Evolutionary conservation across 2,888 invertebrate genomes (phyloP), one percentile per base, ranked within the genome.

Genomic region (Melipona bicolor): DNA sequence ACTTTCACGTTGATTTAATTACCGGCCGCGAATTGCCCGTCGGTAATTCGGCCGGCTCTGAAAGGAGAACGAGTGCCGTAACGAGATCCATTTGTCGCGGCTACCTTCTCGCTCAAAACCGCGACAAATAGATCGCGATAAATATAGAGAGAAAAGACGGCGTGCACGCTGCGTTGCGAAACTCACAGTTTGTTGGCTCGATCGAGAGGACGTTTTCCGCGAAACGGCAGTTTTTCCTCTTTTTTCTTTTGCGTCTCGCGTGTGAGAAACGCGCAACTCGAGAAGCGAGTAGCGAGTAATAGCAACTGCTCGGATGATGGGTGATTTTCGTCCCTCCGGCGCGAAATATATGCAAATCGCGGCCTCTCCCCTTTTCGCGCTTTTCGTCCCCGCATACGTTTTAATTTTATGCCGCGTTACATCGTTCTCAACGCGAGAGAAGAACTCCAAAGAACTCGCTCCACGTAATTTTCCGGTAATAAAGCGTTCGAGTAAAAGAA

Each of bases 271-370:
- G 19, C 32, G 3, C 32, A 32, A 3, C 32, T 32, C 4, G 32
- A 24, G 24, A 24, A 24, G 43, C 67, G 64, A 21, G n/a, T n/a
- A 24, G 24, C 24, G 24, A 24, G 24, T 1, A 24, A 24, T 24
- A 1, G 6, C 6, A 52, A 52, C 19, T 36, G 43, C 43, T 9
- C 9, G 43, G 43, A 43, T 43, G 2, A 43, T 43, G 11, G 43
- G 43, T 43, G 9, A 43, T 43, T 43, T 43, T 36, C 36, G 36
- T 9, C 36, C 36, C 36, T 36, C 36, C 36, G 36, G 36, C 36
- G 36, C 68, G 82, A 82, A 82, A 80, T 80, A 67, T 75, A 82
- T 82, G 82, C 74, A 80, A 82, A 82, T 71, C 62, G 70, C 70
- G 64, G 52, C 21, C 24, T 27, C 17, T n/a, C 6, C 11, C 27